Percentiles rank a stretch among this genome's conserved stretches.
phyloP scores from a whole-genome alignment of 2,888 invertebrate species.

The Imbricaverruca yamaguchii region DNA sequence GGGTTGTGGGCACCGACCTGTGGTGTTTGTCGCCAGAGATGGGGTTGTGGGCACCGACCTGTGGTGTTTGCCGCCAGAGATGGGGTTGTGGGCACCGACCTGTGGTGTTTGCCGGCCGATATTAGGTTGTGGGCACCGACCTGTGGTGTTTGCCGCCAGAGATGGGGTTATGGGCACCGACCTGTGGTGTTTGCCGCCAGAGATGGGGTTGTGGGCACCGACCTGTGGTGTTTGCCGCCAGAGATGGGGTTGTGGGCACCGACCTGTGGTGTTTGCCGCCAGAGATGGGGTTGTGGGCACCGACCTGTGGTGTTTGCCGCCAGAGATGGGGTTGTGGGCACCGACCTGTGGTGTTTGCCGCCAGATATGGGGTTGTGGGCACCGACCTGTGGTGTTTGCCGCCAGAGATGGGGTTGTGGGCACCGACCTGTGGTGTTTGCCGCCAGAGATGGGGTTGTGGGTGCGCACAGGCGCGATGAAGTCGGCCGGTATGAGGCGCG shows the following conservation, averaged over 20 bases:
- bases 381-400: constrained; percentile 62
- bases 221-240: too few relatives aligned
- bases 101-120: constrained; percentile 97
- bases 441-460: constrained; percentile 70
- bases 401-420: constrained; percentile 74
- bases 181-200: too few relatives aligned
- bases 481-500: constrained; percentile 87
- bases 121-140: constrained; percentile 82
- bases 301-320: constrained; percentile 64
- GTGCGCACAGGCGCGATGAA: constrained; percentile 90
- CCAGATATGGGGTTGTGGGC: constrained; percentile 70
- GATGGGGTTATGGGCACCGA: constrained; percentile 85
- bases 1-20: constrained; percentile 44
- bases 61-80: constrained; percentile 62
- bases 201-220: too few relatives aligned
- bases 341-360: constrained; percentile 67
- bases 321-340: constrained; percentile 72
- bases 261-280: constrained; percentile 47
- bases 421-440: constrained; percentile 67
- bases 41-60: constrained; percentile 82
- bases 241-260: too few relatives aligned
- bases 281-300: constrained; percentile 67
- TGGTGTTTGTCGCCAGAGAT: constrained; percentile 64
- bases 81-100: constrained; percentile 82
- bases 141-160: constrained; percentile 67